Conservation (phyloP, 1,140 invertebrate genomes). For the Aphelenchoides besseyi region DNA sequence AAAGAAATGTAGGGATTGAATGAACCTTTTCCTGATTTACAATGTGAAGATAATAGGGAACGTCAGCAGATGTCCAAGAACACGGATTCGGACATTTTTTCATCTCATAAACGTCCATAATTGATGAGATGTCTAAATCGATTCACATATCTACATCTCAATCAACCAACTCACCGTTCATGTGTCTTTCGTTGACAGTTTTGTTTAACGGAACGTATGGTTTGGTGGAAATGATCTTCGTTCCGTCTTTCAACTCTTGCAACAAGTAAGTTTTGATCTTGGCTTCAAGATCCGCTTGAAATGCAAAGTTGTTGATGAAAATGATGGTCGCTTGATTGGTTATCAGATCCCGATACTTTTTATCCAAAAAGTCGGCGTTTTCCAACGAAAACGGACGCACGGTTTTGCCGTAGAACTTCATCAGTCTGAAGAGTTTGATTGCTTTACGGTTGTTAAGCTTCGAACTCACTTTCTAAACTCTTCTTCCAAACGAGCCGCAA, state of each 20-base stretch:
- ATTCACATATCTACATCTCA: too few species aligned
- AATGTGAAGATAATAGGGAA: constrained; percentile 59
- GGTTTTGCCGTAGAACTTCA: constrained; percentile 57
- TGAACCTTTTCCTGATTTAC: constrained; percentile 51
- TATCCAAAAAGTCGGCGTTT: constrained; percentile 55
- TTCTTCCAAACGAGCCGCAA: constrained; percentile 48
- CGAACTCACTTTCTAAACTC: constrained; percentile 54
- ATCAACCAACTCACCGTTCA: constrained; percentile 44
- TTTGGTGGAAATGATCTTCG: constrained; percentile 54
- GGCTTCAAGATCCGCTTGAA: constrained; percentile 52
- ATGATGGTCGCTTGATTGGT: constrained; percentile 59
- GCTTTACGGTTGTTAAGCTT: not conserved
- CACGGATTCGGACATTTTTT: constrained; percentile 46
- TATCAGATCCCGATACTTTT: constrained; percentile 56
- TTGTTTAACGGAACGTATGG: constrained; percentile 47
- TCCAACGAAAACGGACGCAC: constrained; percentile 44
- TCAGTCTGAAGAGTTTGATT: constrained; percentile 39
- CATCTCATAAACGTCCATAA: constrained; percentile 55
- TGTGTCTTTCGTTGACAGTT: constrained; percentile 49
- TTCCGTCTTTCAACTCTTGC: constrained; percentile 52
- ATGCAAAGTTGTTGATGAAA: constrained; percentile 62
- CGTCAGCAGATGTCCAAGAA: constrained; percentile 57
- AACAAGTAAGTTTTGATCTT: constrained; percentile 54
- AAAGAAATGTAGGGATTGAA: constrained; percentile 27
- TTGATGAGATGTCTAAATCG: constrained; percentile 49